Conservation (phyloP, 2,113 vertebrate species). For the Mus spicilegus region DNA sequence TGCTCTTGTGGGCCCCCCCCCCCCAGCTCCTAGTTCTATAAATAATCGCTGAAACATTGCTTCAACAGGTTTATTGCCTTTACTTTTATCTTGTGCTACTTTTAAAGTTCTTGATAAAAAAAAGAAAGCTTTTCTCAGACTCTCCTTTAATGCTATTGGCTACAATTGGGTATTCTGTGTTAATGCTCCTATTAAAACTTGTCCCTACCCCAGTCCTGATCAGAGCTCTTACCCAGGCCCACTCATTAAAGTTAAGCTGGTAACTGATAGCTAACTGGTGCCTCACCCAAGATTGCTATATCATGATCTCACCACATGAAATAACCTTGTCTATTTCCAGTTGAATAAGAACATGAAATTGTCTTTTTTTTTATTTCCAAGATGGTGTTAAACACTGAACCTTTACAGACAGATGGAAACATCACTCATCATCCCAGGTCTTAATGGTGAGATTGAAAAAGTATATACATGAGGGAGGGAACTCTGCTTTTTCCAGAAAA, state of each 20-base stretch:
- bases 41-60: conserved; percentile 39
- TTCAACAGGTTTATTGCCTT: conserved; percentile 66
- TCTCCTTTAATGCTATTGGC: neutral
- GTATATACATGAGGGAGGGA: neutral
- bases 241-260: conserved; percentile 35
- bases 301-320: conserved; percentile 14
- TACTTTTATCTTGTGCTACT: conserved; percentile 49
- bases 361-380: conserved; percentile 60
- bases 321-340: conserved; percentile 40
- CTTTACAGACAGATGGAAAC: conserved; percentile 59
- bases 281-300: neutral
- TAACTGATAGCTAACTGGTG: conserved; percentile 7
- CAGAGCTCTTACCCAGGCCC: conserved; percentile 33
- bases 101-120: conserved; percentile 38
- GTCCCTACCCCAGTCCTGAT: neutral
- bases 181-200: neutral
- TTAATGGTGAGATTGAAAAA: conserved; percentile 61
- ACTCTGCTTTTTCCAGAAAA: conserved; percentile 14
- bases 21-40: conserved; percentile 7
- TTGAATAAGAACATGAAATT: conserved; percentile 50
- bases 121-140: neutral
- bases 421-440: conserved; percentile 9
- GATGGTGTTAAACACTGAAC: conserved; percentile 57
- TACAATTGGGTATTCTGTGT: neutral
- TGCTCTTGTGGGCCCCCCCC: conserved; percentile 3